These are phyloP conservation scores for Batillaria attramentaria DNA, from an alignment of 1,140 invertebrate genomes.

Conservation along the genomic window DNA sequence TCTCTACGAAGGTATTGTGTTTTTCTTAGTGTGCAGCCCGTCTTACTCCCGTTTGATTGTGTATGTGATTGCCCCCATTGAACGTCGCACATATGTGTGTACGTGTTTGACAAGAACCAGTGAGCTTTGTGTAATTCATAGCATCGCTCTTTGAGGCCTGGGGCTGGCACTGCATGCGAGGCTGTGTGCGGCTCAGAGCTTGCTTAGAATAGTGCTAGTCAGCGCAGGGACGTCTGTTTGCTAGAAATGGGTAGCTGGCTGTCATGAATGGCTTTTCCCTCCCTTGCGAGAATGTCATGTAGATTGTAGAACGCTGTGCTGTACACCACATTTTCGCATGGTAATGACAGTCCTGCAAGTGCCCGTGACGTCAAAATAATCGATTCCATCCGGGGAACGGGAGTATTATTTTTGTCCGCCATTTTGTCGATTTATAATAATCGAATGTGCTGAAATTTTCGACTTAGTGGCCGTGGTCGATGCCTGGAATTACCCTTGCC, in stretches of 20 bases:
- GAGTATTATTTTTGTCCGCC: slow-evolving; percentile 48
- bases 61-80: slow-evolving; percentile 12
- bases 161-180: slow-evolving; percentile 32
- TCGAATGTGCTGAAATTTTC: slow-evolving; percentile 34
- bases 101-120: slow-evolving; percentile 14
- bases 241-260: slow-evolving; percentile 15
- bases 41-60: not conserved
- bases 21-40: slow-evolving; percentile 7
- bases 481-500: slow-evolving; percentile 28
- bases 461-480: slow-evolving; percentile 22
- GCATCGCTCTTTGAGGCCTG: slow-evolving; percentile 24
- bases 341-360: slow-evolving; percentile 34
- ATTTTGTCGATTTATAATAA: slow-evolving; percentile 52
- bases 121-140: slow-evolving; percentile 17
- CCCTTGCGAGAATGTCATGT: slow-evolving; percentile 26
- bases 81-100: not conserved
- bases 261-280: slow-evolving; percentile 23
- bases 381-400: slow-evolving; percentile 49
- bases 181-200: slow-evolving; percentile 22
- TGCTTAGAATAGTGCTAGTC: slow-evolving; percentile 22
- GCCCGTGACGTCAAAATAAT: slow-evolving; percentile 51
- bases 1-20: slow-evolving; percentile 25
- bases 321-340: slow-evolving; percentile 13
- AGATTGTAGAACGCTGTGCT: slow-evolving; percentile 18
- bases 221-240: slow-evolving; percentile 8